phyloP scores from a whole-genome alignment of 2,888 invertebrate genomes.

The Blastobasis adustella region DNA sequence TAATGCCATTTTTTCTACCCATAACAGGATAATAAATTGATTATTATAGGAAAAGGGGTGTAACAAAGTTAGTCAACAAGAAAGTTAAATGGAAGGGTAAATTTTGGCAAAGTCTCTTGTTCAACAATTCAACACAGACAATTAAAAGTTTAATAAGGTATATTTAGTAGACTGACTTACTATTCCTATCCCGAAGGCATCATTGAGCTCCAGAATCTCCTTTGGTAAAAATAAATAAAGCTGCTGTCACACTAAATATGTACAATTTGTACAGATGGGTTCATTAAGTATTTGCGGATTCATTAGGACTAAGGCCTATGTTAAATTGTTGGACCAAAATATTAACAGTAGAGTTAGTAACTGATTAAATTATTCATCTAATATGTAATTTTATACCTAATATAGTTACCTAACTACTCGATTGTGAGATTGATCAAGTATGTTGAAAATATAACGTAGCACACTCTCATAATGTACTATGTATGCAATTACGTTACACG shows the following conservation, averaged over 20 bases:
- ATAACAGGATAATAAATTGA: too few species aligned
- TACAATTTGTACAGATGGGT: constrained; percentile 14
- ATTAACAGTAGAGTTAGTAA: constrained; percentile 44
- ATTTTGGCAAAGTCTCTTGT: constrained; percentile 51
- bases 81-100: constrained; percentile 48
- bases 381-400: constrained; percentile 39
- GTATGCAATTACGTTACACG: constrained; percentile 1
- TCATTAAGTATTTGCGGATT: neutral
- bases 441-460: constrained; percentile 16
- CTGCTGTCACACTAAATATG: neutral
- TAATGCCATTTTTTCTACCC: too few species aligned
- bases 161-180: neutral
- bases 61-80: constrained; percentile 50
- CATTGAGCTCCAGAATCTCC: constrained; percentile 21
- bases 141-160: neutral
- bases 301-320: neutral
- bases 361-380: constrained; percentile 43
- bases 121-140: constrained; percentile 6
- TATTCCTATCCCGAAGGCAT: neutral
- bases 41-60: constrained; percentile 31
- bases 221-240: constrained; percentile 13
- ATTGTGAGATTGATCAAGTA: constrained; percentile 35
- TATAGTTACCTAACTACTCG: constrained; percentile 52
- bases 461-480: neutral
- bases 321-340: constrained; percentile 18